Conservation (phyloP, 2,888 invertebrate genomes). For the Philereme transversata region DNA sequence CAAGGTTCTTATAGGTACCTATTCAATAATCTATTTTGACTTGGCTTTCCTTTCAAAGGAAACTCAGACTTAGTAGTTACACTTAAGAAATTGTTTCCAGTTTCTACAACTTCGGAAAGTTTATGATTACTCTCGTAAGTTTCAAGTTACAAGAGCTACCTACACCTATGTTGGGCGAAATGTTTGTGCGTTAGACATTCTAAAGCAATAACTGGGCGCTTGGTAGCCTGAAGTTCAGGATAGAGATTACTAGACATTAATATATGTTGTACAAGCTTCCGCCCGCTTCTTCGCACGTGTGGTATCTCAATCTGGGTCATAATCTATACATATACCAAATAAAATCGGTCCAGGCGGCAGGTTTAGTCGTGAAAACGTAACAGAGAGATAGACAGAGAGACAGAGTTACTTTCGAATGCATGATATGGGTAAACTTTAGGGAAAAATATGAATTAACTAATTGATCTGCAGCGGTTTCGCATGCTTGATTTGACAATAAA, state of each 20-base stretch:
- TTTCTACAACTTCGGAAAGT: conserved; percentile 51
- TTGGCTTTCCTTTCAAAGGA: conserved; percentile 54
- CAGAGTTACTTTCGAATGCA: too few species aligned
- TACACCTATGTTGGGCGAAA: conserved; percentile 28
- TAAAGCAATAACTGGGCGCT: conserved; percentile 34
- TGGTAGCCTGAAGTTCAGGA: conserved; percentile 1
- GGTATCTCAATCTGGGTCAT: too few species aligned
- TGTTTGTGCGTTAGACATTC: conserved; percentile 35
- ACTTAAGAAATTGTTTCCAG: conserved; percentile 59
- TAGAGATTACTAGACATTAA: conserved; percentile 12
- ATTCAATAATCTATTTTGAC: conserved; percentile 54
- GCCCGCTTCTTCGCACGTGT: too few species aligned
- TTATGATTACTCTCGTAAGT: conserved; percentile 58
- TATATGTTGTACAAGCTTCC: too few species aligned
- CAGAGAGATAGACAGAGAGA: too few species aligned
- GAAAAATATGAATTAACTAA: too few species aligned
- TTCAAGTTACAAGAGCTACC: conserved; percentile 34
- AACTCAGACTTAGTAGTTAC: conserved; percentile 54
- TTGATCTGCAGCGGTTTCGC: too few species aligned
- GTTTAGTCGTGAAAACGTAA: too few species aligned
- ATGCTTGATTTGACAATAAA: too few species aligned
- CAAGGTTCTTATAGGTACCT: conserved; percentile 44
- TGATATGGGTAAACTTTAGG: too few species aligned
- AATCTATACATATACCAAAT: too few species aligned
- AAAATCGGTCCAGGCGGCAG: too few species aligned